Evolutionary conservation across 2,113 vertebrate genomes (phyloP), one percentile per base, ranked within the genome.

Genomic region (Bos javanicus): DNA sequence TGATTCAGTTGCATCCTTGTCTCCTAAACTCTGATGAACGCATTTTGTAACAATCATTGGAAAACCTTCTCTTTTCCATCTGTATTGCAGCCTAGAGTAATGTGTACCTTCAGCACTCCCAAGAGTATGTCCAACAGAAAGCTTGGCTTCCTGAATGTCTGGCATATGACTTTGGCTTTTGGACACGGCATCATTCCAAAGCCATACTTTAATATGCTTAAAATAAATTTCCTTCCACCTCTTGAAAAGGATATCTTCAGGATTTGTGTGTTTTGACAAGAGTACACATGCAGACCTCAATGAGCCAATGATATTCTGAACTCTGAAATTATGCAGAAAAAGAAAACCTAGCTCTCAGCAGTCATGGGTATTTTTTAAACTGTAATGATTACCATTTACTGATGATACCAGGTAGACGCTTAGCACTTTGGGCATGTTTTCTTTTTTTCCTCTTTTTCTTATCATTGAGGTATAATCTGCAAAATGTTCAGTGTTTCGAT

Each of bases 201-300:
- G 80, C 62, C 87, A n/a, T 91, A 52, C 52, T 84, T 52, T 39
- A 94, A 60, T 59, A 30, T 23, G 3, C 81, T 84, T 91, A 50
- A 30, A 81, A 54, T 87, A 50, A 64, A 81, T 96, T 86, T 59
- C 74, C 64, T 97, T 83, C 59, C 23, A 23, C 78, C 83, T 95
- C 97, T 94, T 89, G 60, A 90, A 95, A 95, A 93, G 82, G 76
- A 9, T 57, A n/a, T 89, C 91, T 94, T 92, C 43, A 83, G 56
- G 57, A 64, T 57, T 67, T 46, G 2, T 84, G 43, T 93, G 4
- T 89, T 95, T 88, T 86, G 43, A 91, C 26, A 64, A 48, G 33
- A 52, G 25, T 60, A n/a, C 3, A 25, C 8, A 3, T 59, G 64
- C 36, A 95, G 59, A 92, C 57, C 19, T 92, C 39, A 54, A 48